These are phyloP conservation scores for Machimus atricapillus DNA, from an alignment of 2,888 invertebrate genomes.

Conservation along the genomic window DNA sequence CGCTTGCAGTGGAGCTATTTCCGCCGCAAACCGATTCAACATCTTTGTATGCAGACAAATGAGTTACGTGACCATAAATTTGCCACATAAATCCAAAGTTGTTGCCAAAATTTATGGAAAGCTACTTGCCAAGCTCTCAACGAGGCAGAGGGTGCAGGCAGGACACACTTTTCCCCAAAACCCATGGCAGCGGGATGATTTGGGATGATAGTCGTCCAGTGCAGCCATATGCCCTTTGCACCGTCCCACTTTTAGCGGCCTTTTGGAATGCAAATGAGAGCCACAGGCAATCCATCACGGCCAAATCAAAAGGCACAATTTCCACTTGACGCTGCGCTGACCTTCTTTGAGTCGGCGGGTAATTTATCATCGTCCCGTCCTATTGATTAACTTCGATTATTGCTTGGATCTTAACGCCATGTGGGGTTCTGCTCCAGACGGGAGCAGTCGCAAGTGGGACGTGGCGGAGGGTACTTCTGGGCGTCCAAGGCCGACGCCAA, in stretches of 20 bases:
- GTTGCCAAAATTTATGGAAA: background rate
- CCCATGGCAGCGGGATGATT: background rate
- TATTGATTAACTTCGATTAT: background rate
- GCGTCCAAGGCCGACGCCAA: background rate
- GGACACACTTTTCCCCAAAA: background rate
- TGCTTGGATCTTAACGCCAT: background rate
- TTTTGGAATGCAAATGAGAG: background rate
- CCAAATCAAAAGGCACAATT: background rate
- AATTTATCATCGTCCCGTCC: background rate
- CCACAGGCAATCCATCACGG: background rate
- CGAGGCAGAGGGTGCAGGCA: background rate
- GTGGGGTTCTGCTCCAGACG: background rate
- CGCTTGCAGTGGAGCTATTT: background rate
- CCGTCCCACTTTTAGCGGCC: background rate
- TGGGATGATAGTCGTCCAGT: background rate
- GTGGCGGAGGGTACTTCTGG: background rate
- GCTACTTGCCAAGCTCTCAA: background rate
- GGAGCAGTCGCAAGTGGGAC: background rate
- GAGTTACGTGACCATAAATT: conserved; percentile 7
- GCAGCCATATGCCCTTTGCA: background rate
- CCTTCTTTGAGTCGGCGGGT: background rate
- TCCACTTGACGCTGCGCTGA: background rate
- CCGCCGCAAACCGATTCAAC: background rate
- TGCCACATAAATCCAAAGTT: background rate
- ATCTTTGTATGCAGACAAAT: background rate